phyloP scores from a whole-genome alignment of 2,797 vertebrate genomes.

The Heliangelus exortis region DNA sequence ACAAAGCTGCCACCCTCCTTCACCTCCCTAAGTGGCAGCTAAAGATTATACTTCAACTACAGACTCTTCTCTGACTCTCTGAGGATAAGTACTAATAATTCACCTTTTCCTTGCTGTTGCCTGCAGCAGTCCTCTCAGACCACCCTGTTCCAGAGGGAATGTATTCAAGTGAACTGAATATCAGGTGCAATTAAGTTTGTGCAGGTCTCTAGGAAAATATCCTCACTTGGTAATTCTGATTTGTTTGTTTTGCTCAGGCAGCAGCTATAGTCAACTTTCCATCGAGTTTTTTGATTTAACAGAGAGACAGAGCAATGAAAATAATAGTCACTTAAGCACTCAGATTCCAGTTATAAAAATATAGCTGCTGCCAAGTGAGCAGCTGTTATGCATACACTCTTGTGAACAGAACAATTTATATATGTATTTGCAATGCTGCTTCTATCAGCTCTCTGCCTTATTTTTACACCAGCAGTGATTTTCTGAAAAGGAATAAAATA shows the following conservation, averaged over 20 bases:
- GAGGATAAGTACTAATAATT: not conserved
- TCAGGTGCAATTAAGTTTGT: not conserved
- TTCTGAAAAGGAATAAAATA: not conserved
- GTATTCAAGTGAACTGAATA: not conserved
- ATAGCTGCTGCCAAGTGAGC: not conserved
- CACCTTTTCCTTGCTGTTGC: not conserved
- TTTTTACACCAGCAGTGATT: not conserved
- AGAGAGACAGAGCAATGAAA: not conserved
- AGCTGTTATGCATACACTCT: not conserved
- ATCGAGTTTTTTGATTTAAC: not conserved
- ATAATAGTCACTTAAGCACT: not conserved
- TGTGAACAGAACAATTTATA: not conserved
- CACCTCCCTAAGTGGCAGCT: not conserved
- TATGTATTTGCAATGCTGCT: not conserved
- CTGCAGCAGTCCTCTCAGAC: not conserved
- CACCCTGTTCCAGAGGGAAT: not conserved
- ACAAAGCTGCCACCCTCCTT: not conserved
- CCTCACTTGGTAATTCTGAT: not conserved
- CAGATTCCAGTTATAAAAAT: constrained; percentile 11
- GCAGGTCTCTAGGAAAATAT: not conserved
- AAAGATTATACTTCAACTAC: not conserved
- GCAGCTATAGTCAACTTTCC: not conserved
- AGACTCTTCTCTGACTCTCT: not conserved
- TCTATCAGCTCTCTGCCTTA: not conserved
- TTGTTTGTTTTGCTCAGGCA: not conserved